These are phyloP conservation scores for Pachyramphus minor DNA, from an alignment of 2,113 vertebrate species.

Conservation along the genomic window DNA sequence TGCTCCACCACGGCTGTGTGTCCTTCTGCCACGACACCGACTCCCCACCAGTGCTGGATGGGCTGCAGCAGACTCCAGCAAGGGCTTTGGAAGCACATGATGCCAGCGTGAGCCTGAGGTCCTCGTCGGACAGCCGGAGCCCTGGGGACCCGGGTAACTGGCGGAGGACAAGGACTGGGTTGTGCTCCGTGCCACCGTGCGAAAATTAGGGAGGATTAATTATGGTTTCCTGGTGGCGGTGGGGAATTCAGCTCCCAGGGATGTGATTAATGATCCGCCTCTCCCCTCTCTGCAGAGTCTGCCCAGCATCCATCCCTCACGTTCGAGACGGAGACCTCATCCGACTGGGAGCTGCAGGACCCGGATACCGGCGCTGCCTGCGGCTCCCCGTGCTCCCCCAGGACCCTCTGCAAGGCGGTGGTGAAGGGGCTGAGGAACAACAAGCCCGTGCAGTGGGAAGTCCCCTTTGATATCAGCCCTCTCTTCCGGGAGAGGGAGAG, in stretches of 20 bases:
- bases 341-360: conserved; percentile 43
- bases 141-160: conserved; percentile 77
- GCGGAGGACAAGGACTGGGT: rapidly evolving
- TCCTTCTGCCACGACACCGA: conserved; percentile 44
- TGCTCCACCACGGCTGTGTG: conserved; percentile 69
- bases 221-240: background rate
- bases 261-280: background rate
- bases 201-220: background rate
- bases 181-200: rapidly evolving
- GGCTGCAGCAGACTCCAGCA: background rate
- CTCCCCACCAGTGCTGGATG: background rate
- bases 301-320: conserved; percentile 75
- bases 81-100: background rate
- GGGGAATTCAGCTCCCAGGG: background rate
- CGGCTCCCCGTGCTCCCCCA: background rate
- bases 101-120: conserved; percentile 34
- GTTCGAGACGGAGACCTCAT: conserved; percentile 57
- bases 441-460: conserved; percentile 85
- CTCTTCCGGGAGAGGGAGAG: conserved; percentile 75
- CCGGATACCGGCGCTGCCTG: background rate
- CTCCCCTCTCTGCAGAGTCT: conserved; percentile 39
- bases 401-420: conserved; percentile 80
- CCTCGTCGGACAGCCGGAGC: conserved; percentile 82
- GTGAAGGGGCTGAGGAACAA: conserved; percentile 84
- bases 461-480: conserved; percentile 82